Base-by-base conservation (phyloP, 2,888 invertebrate species). In the Ichneumoninae sp. region DNA sequence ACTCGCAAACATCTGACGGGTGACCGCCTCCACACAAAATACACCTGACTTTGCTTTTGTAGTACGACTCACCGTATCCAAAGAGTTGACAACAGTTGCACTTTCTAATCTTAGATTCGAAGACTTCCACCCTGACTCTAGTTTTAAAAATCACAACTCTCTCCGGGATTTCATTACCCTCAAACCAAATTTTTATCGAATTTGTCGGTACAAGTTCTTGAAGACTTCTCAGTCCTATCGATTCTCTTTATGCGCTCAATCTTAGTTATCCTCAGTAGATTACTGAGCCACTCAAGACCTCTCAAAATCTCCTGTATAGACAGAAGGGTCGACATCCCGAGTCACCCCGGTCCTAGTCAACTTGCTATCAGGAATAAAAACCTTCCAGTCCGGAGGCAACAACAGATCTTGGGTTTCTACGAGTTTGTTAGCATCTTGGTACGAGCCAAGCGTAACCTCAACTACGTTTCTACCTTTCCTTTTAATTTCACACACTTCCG, bases 381-480 rank as follows among this genome's bases (percentile, higher is more conserved):
- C 78, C 16, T 26, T 68, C 69, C 69, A 78, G 57, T 66, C 22
- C 1, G 47, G 8, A 13, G 54, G 69, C 1, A 68, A 16, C 13
- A 22, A 19, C 8, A 8, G 19, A 22, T 36, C 26, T 26, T 69
- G 78, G 1, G 57, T 50, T 13, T 52, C 57, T 6, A 78, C 47
- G 26, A 78, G 6, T 3, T n/a, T 40, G 19, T 78, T 78, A 0
- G 78, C 78, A 0, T 40, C 44, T 4, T 36, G 47, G 13, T 57
- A 66, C 1, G 57, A 10, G 1, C 13, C 5, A n/a, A 47, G 8
- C 3, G 40, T 69, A 16, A 78, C 44, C 69, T 69, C 52, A 1
- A 69, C 54, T 6, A 78, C 6, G 22, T 69, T 69, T 22, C 52
- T 57, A 8, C 69, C 54, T 40, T 69, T 69, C 5, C 69, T 66